Conservation (phyloP, 2,113 vertebrate genomes). For the Phrynosoma blainvillii region DNA sequence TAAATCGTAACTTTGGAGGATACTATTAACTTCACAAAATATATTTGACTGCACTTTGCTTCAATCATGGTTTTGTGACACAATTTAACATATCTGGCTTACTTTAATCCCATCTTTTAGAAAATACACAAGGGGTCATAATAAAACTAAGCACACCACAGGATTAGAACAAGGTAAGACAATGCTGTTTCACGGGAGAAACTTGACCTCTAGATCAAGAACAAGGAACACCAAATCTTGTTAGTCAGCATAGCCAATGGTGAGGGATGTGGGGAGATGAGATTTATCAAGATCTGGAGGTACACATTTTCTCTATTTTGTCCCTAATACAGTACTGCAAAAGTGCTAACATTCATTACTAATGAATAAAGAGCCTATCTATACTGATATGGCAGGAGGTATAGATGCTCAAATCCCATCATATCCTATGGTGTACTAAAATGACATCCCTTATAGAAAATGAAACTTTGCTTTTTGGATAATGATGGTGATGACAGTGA, state of each 20-base stretch:
- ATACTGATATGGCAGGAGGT: background rate
- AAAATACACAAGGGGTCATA: background rate
- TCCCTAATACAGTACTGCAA: background rate
- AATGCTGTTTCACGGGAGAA: background rate
- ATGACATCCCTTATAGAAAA: too few species aligned
- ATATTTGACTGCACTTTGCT: background rate
- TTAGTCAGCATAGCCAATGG: background rate
- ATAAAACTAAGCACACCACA: background rate
- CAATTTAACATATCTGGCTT: too few species aligned
- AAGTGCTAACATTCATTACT: background rate
- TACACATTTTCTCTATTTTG: background rate
- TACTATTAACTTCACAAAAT: background rate
- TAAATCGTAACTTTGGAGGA: background rate
- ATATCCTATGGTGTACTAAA: too few species aligned
- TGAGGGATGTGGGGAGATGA: background rate
- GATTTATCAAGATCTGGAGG: too few species aligned
- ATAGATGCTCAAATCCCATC: too few species aligned
- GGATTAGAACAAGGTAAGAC: background rate
- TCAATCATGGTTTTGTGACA: background rate
- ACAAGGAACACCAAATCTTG: background rate
- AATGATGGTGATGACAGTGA: too few species aligned
- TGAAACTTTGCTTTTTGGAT: too few species aligned
- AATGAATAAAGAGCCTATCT: background rate
- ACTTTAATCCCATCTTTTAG: background rate
- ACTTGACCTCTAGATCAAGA: background rate